Base-by-base conservation (phyloP, 2,888 invertebrate species). In the Thymelicus sylvestris region DNA sequence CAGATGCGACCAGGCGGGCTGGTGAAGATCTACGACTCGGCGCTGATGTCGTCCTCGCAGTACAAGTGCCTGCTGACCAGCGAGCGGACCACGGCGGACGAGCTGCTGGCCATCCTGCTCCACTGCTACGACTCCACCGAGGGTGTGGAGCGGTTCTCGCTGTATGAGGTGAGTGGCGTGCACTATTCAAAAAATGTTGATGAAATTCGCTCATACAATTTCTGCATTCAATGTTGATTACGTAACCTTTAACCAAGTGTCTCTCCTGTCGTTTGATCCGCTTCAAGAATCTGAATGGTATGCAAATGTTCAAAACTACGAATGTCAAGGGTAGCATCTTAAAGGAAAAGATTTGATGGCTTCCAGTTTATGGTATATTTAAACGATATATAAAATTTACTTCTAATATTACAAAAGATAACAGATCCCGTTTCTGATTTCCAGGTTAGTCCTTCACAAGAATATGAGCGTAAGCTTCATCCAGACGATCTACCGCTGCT, bases 51-150 rank as follows among this genome's bases (percentile, higher is more conserved):
- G 67, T 97, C 97, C 85, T 98, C 98, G 0, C 97, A 98, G 93
- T 98, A 98, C 95, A 98, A 98, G 93, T 97, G 97, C 78, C 93
- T 98, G 79, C 94, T 98, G 77, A 96, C 98, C 80, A 98, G 98
- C 76, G 98, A 98, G 80, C 95, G 97, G 82, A 98, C 98, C 63
- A 97, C 97, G 31, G 97, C 97, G 0, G 97, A 98, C 85, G 98
- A 98, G 90, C 94, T 98, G 74, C 95, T 98, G 74, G 96, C 97
- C 74, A 95, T 98, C 77, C 89, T 98, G 72, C 94, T 98, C 72
- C 97, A 96, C 79, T 98, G 98, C 89, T 98, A 97, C 86, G 97
- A 96, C 87, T 97, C 97, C 74, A 95, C 95, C 75, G 98, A 98
- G 86, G 95, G 96, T 38, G 97, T 97, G 3, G 97, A 97, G 88